phyloP scores from a whole-genome alignment of 2,888 invertebrate genomes.

The Chaitophorus viminalis region DNA sequence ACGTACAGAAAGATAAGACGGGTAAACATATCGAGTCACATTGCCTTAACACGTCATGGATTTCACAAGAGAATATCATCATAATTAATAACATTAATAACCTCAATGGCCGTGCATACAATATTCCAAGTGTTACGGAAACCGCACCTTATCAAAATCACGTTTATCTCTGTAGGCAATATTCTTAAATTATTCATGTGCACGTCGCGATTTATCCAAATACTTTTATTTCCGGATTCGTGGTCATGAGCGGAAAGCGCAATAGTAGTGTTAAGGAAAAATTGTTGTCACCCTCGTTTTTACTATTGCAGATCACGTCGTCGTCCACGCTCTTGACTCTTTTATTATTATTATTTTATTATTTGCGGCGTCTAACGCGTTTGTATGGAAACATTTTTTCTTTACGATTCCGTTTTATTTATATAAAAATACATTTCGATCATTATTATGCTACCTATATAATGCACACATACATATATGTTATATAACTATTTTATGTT shows the following conservation, averaged over 20 bases:
- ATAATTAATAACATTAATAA: no score
- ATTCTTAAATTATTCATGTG: slow-evolving; percentile 22
- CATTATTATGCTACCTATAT: neutral
- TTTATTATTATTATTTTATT: neutral
- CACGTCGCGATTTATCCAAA: slow-evolving; percentile 24
- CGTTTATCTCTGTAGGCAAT: neutral
- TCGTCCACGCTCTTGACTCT: neutral
- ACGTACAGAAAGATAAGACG: no score
- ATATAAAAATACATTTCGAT: neutral
- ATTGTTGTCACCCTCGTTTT: slow-evolving; percentile 4
- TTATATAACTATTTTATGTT: neutral
- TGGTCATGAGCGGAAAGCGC: slow-evolving; percentile 12
- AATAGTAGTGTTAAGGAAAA: neutral
- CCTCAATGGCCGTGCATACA: no score
- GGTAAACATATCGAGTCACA: no score
- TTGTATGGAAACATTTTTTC: neutral
- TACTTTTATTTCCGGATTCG: slow-evolving; percentile 33
- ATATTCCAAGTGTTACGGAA: neutral
- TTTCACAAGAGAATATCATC: no score
- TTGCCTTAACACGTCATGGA: no score
- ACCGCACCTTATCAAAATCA: neutral
- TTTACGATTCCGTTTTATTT: neutral
- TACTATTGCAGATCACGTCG: slow-evolving; percentile 37
- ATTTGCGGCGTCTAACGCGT: neutral
- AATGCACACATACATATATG: no score